Percentiles rank a stretch among this genome's conserved stretches.
These are phyloP conservation scores for Bujurquina vittata DNA, from an alignment of 2,113 vertebrate species.

Conservation along the genomic window DNA sequence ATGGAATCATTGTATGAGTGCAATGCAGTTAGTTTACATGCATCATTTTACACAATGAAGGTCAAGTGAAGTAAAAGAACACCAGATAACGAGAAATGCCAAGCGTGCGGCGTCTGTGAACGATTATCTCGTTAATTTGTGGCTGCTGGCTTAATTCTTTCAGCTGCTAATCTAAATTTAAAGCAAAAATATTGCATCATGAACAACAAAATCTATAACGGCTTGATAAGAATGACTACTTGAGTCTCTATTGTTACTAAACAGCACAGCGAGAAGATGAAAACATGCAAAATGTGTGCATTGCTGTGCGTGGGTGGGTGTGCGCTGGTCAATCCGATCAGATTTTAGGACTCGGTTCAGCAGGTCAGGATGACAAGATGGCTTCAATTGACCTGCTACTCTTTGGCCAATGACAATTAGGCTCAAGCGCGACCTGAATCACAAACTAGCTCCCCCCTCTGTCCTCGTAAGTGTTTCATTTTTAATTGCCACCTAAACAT, in stretches of 20 bases:
- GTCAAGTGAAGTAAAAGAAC: conserved; percentile 1
- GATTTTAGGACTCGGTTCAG: conserved; percentile 30
- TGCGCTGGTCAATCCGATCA: background rate
- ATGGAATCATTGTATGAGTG: background rate
- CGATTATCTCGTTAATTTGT: background rate
- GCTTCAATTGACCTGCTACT: conserved; percentile 66
- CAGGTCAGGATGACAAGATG: conserved; percentile 39
- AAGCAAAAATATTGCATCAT: background rate
- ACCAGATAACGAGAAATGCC: background rate
- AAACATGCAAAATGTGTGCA: background rate
- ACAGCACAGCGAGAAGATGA: background rate
- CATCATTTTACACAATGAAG: background rate
- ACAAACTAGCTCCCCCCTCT: conserved; percentile 35
- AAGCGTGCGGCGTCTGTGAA: background rate
- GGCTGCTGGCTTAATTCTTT: background rate
- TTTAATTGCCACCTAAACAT: conserved; percentile 51
- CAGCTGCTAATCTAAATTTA: background rate
- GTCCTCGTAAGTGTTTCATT: conserved; percentile 38
- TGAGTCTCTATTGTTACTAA: background rate
- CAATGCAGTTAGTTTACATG: background rate
- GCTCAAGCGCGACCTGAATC: conserved; percentile 56
- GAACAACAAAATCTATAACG: background rate
- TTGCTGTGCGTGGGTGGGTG: background rate
- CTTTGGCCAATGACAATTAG: conserved; percentile 66
- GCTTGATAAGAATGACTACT: background rate